Conservation (phyloP, 2,113 vertebrate genomes). For the Misgurnus anguillicaudatus region DNA sequence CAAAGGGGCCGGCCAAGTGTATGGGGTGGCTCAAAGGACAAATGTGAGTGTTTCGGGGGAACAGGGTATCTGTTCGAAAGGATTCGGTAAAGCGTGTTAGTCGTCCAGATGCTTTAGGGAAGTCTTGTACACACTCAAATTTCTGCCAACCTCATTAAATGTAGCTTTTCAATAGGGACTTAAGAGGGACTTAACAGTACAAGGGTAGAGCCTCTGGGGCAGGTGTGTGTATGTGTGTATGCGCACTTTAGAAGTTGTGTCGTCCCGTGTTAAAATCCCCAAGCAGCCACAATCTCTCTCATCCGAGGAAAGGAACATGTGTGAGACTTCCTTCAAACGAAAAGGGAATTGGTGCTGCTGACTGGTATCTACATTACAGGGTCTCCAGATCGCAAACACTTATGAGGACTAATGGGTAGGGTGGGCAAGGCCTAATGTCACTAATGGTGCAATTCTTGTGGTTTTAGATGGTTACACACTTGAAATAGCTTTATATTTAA, state of each 20-base stretch:
- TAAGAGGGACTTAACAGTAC: slow-evolving; percentile 27
- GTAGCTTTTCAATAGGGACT: slow-evolving; percentile 25
- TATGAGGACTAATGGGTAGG: neutral
- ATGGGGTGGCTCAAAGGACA: slow-evolving; percentile 19
- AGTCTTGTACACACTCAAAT: neutral
- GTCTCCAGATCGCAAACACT: slow-evolving; percentile 20
- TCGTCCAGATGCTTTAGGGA: slow-evolving; percentile 1
- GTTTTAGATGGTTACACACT: neutral
- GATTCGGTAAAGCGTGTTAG: neutral
- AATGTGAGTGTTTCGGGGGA: neutral
- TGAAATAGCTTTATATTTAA: neutral
- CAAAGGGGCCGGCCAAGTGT: neutral
- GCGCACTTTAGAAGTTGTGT: neutral
- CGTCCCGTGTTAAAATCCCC: slow-evolving; percentile 11
- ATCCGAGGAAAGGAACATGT: slow-evolving; percentile 36
- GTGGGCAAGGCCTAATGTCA: neutral
- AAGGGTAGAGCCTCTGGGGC: neutral
- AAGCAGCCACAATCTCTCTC: slow-evolving; percentile 22
- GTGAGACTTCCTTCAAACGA: slow-evolving; percentile 35
- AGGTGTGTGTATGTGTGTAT: neutral
- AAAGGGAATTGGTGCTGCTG: neutral
- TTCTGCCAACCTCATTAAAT: slow-evolving; percentile 33
- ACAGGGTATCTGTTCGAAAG: neutral
- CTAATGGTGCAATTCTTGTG: slow-evolving; percentile 10
- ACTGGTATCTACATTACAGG: slow-evolving; percentile 36